phyloP scores from a whole-genome alignment of 2,113 vertebrate genomes.

The Gorsachius goisagi region DNA sequence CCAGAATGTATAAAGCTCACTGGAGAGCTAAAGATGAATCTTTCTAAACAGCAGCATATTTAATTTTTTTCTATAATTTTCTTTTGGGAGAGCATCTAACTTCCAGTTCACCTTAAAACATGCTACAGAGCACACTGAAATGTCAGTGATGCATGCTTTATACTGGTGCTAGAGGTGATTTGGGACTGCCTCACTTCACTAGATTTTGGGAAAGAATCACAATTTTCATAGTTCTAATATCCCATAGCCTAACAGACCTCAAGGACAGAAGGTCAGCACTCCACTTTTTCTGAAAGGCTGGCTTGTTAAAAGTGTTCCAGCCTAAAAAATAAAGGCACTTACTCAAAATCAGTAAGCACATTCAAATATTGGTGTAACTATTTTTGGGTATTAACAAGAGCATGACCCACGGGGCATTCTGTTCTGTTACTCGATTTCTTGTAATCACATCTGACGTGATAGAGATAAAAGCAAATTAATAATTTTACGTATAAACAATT shows the following conservation, averaged over 20 bases:
- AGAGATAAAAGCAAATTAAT: neutral
- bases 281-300: neutral
- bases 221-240: neutral
- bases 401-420: accelerated
- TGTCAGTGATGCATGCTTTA: neutral
- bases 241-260: neutral
- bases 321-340: neutral
- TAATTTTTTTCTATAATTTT: neutral
- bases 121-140: neutral
- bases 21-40: neutral
- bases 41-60: constrained; percentile 12
- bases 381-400: neutral
- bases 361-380: neutral
- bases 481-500: neutral
- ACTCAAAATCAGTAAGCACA: neutral
- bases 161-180: neutral
- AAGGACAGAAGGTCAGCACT: neutral
- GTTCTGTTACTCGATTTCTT: neutral
- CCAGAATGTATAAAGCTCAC: neutral
- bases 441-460: neutral
- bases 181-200: neutral
- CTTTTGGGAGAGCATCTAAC: neutral
- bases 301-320: neutral
- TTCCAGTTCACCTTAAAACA: neutral
- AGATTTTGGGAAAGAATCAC: neutral